Percentiles rank a stretch among this genome's conserved stretches.
Evolutionary conservation across 2,888 invertebrate genomes (phyloP).

Genomic region (Chironomus tentans): DNA sequence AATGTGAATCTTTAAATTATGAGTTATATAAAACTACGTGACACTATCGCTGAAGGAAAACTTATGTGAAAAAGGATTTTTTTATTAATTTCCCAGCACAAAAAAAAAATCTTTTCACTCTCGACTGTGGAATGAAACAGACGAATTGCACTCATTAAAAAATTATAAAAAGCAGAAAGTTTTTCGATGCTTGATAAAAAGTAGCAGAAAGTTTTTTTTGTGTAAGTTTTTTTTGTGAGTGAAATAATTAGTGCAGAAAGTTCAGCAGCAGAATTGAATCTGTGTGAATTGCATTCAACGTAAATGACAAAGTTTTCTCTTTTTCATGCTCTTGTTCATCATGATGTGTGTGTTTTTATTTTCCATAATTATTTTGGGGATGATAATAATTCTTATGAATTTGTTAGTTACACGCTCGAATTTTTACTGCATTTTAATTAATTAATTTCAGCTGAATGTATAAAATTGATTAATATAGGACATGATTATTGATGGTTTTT

Average conservation of each 20-base stretch:
- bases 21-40: background rate
- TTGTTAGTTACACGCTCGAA: no score
- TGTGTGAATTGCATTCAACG: background rate
- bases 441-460: no score
- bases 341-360: background rate
- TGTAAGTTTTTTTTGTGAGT: background rate
- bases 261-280: background rate
- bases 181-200: background rate
- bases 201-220: background rate
- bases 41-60: background rate
- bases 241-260: conserved; percentile 11
- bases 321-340: background rate
- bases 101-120: background rate
- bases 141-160: background rate
- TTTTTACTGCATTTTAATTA: no score
- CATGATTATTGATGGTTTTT: no score
- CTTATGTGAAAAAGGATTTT: background rate
- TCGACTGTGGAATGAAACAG: background rate
- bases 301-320: background rate
- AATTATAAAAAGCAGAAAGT: background rate
- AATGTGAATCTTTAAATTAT: background rate
- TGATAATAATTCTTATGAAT: no score
- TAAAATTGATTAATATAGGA: no score
- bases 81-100: background rate
- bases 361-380: no score